Evolutionary conservation across 2,113 vertebrate species (phyloP).

Genomic region (Ascaphus truei): DNA sequence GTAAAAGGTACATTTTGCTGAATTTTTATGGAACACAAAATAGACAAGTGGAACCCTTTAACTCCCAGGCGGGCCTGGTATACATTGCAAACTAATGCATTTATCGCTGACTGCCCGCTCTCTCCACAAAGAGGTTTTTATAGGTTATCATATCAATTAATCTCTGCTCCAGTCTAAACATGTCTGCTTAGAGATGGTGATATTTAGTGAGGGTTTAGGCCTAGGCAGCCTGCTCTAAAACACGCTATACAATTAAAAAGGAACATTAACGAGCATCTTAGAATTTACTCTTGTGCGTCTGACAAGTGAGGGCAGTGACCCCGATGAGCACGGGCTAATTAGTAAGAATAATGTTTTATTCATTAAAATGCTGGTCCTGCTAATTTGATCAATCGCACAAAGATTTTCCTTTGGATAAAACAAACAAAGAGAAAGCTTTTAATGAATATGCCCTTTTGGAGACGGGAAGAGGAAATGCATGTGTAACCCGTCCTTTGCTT

Average conservation of each 20-base stretch:
- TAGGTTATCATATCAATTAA: neutral
- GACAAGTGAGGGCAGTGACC: neutral
- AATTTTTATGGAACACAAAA: too few relatives aligned
- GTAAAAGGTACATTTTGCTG: too few relatives aligned
- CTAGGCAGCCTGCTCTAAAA: neutral
- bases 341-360: neutral
- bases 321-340: neutral
- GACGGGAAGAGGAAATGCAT: neutral
- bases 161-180: neutral
- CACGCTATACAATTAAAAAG: neutral
- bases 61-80: too few relatives aligned
- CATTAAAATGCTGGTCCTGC: neutral
- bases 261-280: neutral
- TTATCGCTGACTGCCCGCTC: too few relatives aligned
- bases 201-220: neutral
- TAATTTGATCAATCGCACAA: constrained; percentile 20
- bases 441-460: neutral
- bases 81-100: too few relatives aligned
- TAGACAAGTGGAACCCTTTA: too few relatives aligned
- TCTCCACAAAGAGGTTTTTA: too few relatives aligned
- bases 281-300: neutral
- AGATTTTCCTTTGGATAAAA: neutral
- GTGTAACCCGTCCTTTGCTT: too few relatives aligned
- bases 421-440: constrained; percentile 21
- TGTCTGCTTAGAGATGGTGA: neutral